A percentile compares a stretch with the other conserved stretches of the same genome.
Evolutionary conservation across 2,797 vertebrate genomes (phyloP).

Genomic region (Alosa sapidissima): DNA sequence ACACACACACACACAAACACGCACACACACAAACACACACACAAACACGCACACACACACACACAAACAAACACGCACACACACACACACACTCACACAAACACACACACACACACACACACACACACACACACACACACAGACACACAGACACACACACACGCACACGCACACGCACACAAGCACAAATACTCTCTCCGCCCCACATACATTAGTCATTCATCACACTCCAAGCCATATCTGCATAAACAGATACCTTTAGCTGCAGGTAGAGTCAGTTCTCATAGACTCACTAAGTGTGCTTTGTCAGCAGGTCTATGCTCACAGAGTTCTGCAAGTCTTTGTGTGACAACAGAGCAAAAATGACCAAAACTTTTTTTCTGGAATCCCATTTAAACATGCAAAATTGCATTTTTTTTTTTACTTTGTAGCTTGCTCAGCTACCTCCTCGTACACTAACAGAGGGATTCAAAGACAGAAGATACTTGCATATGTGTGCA

Average conservation of each 20-base stretch:
- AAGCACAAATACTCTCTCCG: background rate
- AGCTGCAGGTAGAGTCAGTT: constrained; percentile 12
- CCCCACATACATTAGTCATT: constrained; percentile 41
- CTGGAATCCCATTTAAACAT: constrained; percentile 26
- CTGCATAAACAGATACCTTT: constrained; percentile 32
- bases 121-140: constrained; percentile 15
- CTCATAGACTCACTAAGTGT: constrained; percentile 2
- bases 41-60: constrained; percentile 15
- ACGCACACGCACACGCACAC: background rate
- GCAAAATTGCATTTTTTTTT: constrained; percentile 41
- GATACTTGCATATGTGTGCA: constrained; percentile 4
- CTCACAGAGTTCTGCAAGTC: constrained; percentile 29
- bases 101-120: constrained; percentile 20
- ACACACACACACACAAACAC: constrained; percentile 13
- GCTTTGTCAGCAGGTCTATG: constrained; percentile 43
- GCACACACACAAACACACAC: constrained; percentile 22
- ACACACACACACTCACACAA: background rate
- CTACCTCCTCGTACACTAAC: constrained; percentile 47
- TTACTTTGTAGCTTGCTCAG: constrained; percentile 49
- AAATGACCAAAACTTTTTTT: constrained; percentile 1
- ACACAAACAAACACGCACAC: background rate
- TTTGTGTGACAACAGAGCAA: constrained; percentile 15
- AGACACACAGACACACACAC: constrained; percentile 13
- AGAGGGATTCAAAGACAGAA: constrained; percentile 31
- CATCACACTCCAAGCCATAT: constrained; percentile 41